phyloP scores from a whole-genome alignment of 1,140 invertebrate genomes.

The Oryzaephilus surinamensis region DNA sequence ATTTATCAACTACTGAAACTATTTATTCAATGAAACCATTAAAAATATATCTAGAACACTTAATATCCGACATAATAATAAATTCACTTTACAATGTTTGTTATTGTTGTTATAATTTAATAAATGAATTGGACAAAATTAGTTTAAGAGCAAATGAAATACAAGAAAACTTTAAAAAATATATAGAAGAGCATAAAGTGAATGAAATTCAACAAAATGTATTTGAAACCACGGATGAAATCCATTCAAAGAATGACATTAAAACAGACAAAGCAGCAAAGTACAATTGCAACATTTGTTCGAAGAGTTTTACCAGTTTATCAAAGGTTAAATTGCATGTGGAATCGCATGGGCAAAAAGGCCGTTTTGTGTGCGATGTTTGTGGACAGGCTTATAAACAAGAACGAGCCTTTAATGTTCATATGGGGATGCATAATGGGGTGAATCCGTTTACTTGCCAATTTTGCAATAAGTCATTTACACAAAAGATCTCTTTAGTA shows the following conservation, averaged over 20 bases:
- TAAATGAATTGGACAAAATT: slow-evolving; percentile 19
- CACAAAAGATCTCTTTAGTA: slow-evolving; percentile 53
- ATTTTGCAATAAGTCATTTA: slow-evolving; percentile 67
- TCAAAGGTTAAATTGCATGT: slow-evolving; percentile 37
- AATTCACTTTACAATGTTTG: slow-evolving; percentile 18
- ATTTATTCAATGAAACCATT: too few relatives aligned
- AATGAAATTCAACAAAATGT: background rate
- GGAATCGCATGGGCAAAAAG: slow-evolving; percentile 36
- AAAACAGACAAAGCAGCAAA: slow-evolving; percentile 6
- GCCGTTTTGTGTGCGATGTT: slow-evolving; percentile 45
- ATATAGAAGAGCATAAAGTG: slow-evolving; percentile 1
- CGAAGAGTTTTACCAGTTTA: slow-evolving; percentile 4
- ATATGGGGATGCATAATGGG: slow-evolving; percentile 55
- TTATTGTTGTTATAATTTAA: slow-evolving; percentile 11
- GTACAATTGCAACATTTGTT: slow-evolving; percentile 2
- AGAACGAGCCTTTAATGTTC: slow-evolving; percentile 51
- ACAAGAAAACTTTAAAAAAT: slow-evolving; percentile 5
- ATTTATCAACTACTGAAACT: too few relatives aligned
- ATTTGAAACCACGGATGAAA: slow-evolving; percentile 1
- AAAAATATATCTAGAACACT: too few relatives aligned
- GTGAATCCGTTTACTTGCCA: slow-evolving; percentile 61
- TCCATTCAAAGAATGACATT: slow-evolving; percentile 3
- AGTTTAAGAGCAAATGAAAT: slow-evolving; percentile 13
- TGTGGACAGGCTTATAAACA: slow-evolving; percentile 57
- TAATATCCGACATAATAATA: too few relatives aligned